Evolutionary conservation across 1,140 invertebrate species (phyloP), one percentile per base, ranked within the genome.

Genomic region (Cyclina sinensis): DNA sequence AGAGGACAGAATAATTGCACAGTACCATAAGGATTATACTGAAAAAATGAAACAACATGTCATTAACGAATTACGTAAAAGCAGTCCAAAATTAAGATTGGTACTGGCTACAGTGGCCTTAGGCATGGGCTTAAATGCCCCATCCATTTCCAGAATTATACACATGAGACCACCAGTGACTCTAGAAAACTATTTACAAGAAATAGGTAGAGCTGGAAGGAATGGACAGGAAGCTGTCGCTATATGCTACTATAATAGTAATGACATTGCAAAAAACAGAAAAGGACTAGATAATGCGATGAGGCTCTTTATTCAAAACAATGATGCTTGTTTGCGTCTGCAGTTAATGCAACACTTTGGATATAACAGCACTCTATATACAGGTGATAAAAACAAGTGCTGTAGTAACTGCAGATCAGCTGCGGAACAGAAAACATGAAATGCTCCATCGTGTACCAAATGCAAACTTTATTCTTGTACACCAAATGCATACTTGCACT

Each of bases 41-140:
- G 81, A 86, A 54, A 79, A 86, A 48, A 89, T 91, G 90, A 91
- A 91, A 74, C 32, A 39, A 21, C 65, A 37, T n/a, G 86, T 91
- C 9, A 39, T 87, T 1, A 18, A 5, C 32, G 88, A 89, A 73
- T 39, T 91, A 30, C 1, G 48, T 11, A 91, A 83, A 76, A 35
- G 65, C 35, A 83, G 48, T 78, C 68, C 90, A 24, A 83, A 39
- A 43, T 43, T 89, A 16, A 81, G 88, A 79, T 21, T 89, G 18
- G 73, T 91, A 43, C 78, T 89, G 35, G 88, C 88, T 48, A 91
- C 88, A 51, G 88, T 89, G 4, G 90, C 88, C 9, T 48, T 91
- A 16, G 90, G 87, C 0, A 91, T 89, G 88, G 88, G 90, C 18
- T 39, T 86, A 4, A 89, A 89, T 83, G 74, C 83, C 24, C 51